A percentile compares a stretch with the other conserved stretches of the same genome.
Conservation (phyloP, 2,113 vertebrate species). For the Onychostruthus taczanowskii region DNA sequence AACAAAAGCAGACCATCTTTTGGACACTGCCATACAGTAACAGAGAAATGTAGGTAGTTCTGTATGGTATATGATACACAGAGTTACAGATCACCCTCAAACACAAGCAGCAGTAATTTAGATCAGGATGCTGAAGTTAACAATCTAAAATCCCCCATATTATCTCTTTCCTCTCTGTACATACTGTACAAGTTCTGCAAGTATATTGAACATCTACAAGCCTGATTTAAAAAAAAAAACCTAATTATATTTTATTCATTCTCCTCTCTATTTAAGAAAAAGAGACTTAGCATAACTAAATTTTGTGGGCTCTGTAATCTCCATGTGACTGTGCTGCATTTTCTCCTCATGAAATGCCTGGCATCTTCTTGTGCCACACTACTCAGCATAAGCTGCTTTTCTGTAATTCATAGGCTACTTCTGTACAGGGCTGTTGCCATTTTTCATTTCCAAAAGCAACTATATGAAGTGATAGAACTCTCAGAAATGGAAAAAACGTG, state of each 20-base stretch:
- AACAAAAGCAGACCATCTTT: not conserved
- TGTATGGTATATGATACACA: not conserved
- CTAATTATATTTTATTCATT: not conserved
- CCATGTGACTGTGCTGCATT: not conserved
- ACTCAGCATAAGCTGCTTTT: constrained; percentile 30
- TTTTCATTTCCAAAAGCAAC: constrained; percentile 36
- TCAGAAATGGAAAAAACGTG: not conserved
- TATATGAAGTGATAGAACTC: constrained; percentile 16
- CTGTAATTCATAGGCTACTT: not conserved
- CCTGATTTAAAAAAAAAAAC: not conserved
- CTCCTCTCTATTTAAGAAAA: not conserved
- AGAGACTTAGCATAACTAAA: not conserved
- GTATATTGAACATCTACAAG: not conserved
- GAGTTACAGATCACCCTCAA: not conserved
- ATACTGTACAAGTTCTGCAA: not conserved
- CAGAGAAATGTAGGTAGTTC: not conserved
- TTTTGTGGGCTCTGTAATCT: not conserved
- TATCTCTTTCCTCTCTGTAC: not conserved
- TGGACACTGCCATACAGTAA: not conserved
- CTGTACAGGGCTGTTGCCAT: not conserved
- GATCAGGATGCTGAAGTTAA: not conserved
- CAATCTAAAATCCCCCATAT: fast-evolving
- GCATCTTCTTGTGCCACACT: not conserved
- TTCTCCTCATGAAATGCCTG: not conserved
- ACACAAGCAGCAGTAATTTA: not conserved